Evolutionary conservation across 92 coral and sea anemone genomes (phyloP), one percentile per base, ranked within the genome.

Genomic region (Blastomussa wellsi): DNA sequence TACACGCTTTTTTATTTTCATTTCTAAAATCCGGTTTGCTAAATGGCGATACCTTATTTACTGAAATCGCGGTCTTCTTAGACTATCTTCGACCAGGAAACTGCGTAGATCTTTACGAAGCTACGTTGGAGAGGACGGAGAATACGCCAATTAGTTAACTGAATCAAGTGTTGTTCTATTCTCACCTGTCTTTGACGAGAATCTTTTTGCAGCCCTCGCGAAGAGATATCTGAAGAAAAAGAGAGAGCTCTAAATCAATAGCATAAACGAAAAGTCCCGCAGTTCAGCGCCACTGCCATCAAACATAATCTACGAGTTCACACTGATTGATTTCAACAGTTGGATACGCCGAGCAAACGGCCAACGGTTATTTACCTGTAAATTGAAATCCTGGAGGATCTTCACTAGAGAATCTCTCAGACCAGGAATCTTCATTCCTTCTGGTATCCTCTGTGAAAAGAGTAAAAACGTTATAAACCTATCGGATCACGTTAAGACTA

Each of bases 141-240:
- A 20, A 52, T 15, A 9, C 15, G 26, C 22, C 59, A 5, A 22
- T 15, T 52, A 55, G 7, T 57, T 57, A 5, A 57, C 65, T 29
- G 5, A 16, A 74, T 44, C 32, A 26, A 16, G 78, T 24, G 5
- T 72, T 19, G 16, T 49, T 1, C 8, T 24, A 22, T 57, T 24
- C 81, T 77, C 53, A 97, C 98, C 99, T 95, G 91, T 97, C 99
- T 82, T 97, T 97, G 47, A 95, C 99, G 13, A 97, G 94, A 73
- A 97, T 97, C 90, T 93, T 92, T 85, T 95, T 93, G 76, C 99
- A 97, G 24, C 99, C 99, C 89, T 97, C 99, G 19, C 99, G 96
- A 41, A 97, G 90, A 37, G 99, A 97, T 80, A 97, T 97, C 99
- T 97, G 55, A 9, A 66, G 59, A 44, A 22, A n/a, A 51, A 86